Percentiles rank a stretch among this genome's conserved stretches.
Evolutionary conservation across 2,113 vertebrate species (phyloP).

Genomic region (Reinhardtius hippoglossoides): DNA sequence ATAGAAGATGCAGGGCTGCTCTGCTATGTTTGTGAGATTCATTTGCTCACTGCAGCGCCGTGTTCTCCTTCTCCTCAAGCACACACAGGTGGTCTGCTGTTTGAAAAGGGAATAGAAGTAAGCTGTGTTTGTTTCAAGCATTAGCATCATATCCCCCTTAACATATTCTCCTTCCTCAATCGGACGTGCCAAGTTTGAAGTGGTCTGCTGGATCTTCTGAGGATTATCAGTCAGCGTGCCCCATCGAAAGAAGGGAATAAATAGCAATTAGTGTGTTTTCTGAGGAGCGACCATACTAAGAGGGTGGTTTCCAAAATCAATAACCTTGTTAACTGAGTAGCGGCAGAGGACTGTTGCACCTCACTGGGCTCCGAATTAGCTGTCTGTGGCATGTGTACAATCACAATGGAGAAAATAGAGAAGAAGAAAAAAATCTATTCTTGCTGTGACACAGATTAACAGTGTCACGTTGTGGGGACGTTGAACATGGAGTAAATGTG

Average conservation of each 20-base stretch:
- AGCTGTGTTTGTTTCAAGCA: constrained; percentile 30
- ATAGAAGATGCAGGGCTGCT: constrained; percentile 23
- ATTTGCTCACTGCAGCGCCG: constrained; percentile 2
- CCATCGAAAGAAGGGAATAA: constrained; percentile 49
- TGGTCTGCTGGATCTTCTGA: constrained; percentile 16
- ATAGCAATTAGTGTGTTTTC: constrained; percentile 67
- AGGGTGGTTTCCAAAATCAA: constrained; percentile 70
- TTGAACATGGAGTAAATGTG: constrained; percentile 28
- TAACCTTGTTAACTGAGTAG: constrained; percentile 70
- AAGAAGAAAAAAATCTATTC: constrained; percentile 44
- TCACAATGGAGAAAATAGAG: constrained; percentile 32
- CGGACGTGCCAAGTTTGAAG: constrained; percentile 22
- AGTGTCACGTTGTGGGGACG: constrained; percentile 29
- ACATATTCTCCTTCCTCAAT: constrained; percentile 19
- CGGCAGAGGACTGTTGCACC: constrained; percentile 46
- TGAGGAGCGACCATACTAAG: constrained; percentile 36
- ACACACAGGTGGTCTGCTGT: constrained; percentile 41
- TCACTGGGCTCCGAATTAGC: constrained; percentile 60
- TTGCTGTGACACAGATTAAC: constrained; percentile 47
- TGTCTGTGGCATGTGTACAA: constrained; percentile 37
- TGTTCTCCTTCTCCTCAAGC: constrained; percentile 10
- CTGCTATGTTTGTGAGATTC: constrained; percentile 25
- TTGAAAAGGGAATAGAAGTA: constrained; percentile 26
- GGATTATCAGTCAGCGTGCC: constrained; percentile 30
- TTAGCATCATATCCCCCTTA: constrained; percentile 15